These are phyloP conservation scores for Patella caerulea DNA, from an alignment of 2,888 invertebrate genomes.

Conservation along the genomic window DNA sequence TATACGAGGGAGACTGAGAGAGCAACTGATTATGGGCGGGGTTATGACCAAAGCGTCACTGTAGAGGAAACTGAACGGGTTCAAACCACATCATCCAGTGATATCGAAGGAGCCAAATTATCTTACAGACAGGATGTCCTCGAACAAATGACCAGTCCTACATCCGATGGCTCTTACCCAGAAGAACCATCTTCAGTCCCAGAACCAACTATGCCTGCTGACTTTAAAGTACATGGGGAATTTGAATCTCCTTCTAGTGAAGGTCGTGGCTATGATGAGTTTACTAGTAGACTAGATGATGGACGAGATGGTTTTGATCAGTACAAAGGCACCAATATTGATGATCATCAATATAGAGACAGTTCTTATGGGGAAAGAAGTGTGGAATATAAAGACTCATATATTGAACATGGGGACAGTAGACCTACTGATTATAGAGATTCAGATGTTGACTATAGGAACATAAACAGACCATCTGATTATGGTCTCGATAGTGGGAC, in stretches of 20 bases:
- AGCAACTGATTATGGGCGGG: background rate
- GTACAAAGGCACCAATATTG: background rate
- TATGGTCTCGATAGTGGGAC: too few relatives aligned
- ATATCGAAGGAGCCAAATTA: conserved; percentile 8
- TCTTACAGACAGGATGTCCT: conserved; percentile 6
- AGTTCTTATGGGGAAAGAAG: background rate
- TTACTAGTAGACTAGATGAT: background rate
- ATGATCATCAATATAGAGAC: background rate
- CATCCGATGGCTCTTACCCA: conserved; percentile 40
- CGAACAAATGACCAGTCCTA: conserved; percentile 36
- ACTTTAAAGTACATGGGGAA: conserved; percentile 22
- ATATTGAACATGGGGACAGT: background rate
- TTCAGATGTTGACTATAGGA: background rate
- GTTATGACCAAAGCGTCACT: background rate
- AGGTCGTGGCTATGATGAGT: conserved; percentile 7
- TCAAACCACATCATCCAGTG: background rate
- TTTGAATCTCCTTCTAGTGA: conserved; percentile 5
- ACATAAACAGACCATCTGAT: too few relatives aligned
- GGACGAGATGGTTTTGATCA: background rate
- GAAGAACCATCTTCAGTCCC: conserved; percentile 47
- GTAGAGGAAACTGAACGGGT: background rate
- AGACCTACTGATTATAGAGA: background rate
- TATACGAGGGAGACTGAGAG: conserved; percentile 8
- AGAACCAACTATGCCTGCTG: conserved; percentile 42
- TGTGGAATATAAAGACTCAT: background rate